A percentile compares a stretch with the other conserved stretches of the same genome.
These are phyloP conservation scores for Brachyopa scutellaris DNA, from an alignment of 2,888 invertebrate species.

Conservation along the genomic window DNA sequence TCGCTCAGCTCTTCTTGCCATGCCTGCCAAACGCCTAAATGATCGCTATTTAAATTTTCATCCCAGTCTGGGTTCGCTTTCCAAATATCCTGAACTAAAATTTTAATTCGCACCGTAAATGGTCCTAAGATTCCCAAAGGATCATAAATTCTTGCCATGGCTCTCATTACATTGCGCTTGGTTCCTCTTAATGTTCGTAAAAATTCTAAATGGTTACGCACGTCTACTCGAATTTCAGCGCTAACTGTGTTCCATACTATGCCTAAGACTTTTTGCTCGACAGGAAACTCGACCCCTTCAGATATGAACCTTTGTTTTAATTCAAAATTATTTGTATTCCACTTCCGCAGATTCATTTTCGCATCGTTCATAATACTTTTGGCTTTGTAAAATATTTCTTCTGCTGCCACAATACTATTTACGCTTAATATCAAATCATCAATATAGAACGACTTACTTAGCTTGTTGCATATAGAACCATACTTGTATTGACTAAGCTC, in stretches of 20 bases:
- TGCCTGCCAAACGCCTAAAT: neutral
- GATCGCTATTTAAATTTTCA: constrained; percentile 19
- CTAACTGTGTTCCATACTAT: constrained; percentile 37
- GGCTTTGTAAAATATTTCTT: constrained; percentile 16
- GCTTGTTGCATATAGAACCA: constrained; percentile 41
- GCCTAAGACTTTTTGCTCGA: constrained; percentile 40
- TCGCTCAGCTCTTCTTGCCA: constrained; percentile 10
- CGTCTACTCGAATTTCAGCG: constrained; percentile 29
- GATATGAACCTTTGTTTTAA: neutral
- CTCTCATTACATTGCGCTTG: constrained; percentile 51
- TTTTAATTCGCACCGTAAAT: constrained; percentile 51
- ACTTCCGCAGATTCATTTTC: constrained; percentile 56
- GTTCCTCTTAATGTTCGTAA: constrained; percentile 14
- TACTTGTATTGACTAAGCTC: constrained; percentile 1
- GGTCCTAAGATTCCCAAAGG: constrained; percentile 45
- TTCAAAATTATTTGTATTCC: constrained; percentile 39
- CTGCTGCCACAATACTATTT: constrained; percentile 14
- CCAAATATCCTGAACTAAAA: constrained; percentile 53
- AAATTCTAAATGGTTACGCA: constrained; percentile 14
- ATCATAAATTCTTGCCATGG: constrained; percentile 49
- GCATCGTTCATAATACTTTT: constrained; percentile 42
- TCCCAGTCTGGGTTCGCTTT: constrained; percentile 34
- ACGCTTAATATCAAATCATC: constrained; percentile 62
- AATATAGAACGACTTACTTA: too few species aligned
- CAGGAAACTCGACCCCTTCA: neutral